Evolutionary conservation across 2,113 vertebrate genomes (phyloP), one percentile per base, ranked within the genome.

Genomic region (Scartelaos histophorus): DNA sequence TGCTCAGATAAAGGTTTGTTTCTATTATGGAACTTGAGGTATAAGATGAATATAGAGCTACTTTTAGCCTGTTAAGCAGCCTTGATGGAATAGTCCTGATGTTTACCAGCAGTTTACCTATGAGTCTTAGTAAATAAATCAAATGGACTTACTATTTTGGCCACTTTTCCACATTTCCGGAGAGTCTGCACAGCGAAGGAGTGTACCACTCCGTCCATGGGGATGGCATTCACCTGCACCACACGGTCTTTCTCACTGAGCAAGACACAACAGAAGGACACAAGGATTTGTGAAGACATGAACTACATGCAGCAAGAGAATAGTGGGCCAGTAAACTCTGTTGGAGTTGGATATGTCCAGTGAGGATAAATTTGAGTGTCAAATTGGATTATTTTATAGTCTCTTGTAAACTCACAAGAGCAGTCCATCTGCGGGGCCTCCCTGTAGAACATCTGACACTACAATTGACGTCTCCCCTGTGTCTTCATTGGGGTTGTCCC

Each of bases 401-500:
- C 25, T 25, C 1, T 45, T 21, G 12, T 1, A 34, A 71, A 94
- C 96, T 90, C 88, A 99, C 98, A 96, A 97, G 62, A 99, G 92
- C 74, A 98, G 85, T 49, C 97, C 97, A 22, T 99, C 98, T 0
- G 96, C 98, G 0, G 98, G 98, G 10, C 98, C 98, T 0, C 96
- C 96, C 0, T 95, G 92, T 53, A 99, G 95, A 69, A 99, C 96
- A 22, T 99, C 98, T 0, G 98, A 99, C 83, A 99, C 94, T 12
- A 98, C 92, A 0, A 99, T 99, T 0, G 98, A 99, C 0, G 91
- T 95, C 87, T 99, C 98, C 1, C 97, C 95, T 5, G 92, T 98
- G n/a, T 98, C 96, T 67, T 97, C 96, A 15, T 97, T 97, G 3
- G 97, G 97, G 87, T 99, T 99, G 90, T 99, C 97, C 90, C 94